Evolutionary conservation across 2,888 invertebrate species (phyloP).

Genomic region (Pelosia muscerda): DNA sequence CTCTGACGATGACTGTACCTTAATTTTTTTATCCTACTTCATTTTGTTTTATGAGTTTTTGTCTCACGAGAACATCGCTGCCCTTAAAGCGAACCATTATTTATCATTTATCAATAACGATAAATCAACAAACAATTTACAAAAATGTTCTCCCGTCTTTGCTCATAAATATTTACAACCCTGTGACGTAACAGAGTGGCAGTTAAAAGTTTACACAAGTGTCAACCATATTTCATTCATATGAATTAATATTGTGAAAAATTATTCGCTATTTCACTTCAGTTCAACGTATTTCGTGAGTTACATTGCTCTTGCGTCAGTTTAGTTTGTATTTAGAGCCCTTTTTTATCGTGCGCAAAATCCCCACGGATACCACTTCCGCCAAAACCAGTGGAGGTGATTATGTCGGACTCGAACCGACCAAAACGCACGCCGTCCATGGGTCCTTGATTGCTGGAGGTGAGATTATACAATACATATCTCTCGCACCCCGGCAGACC

Average conservation of each 20-base stretch:
- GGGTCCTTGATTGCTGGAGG: too few species aligned
- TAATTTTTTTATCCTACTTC: conserved; percentile 19
- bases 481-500: too few species aligned
- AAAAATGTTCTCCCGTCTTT: conserved; percentile 31
- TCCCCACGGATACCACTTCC: too few species aligned
- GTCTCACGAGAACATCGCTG: conserved; percentile 17
- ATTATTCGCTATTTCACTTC: background rate
- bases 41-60: conserved; percentile 42
- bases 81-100: conserved; percentile 30
- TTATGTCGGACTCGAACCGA: too few species aligned
- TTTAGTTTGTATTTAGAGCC: background rate
- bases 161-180: conserved; percentile 26
- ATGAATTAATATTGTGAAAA: background rate
- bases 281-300: background rate
- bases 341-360: too few species aligned
- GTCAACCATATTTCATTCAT: conserved; percentile 14
- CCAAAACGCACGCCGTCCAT: too few species aligned
- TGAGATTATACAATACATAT: too few species aligned
- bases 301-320: background rate
- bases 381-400: too few species aligned
- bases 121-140: conserved; percentile 42
- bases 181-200: conserved; percentile 1
- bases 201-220: conserved; percentile 14
- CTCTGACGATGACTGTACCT: background rate
- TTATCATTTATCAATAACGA: conserved; percentile 36